Evolutionary conservation across 2,888 invertebrate species (phyloP).

Genomic region (Formica aserva): DNA sequence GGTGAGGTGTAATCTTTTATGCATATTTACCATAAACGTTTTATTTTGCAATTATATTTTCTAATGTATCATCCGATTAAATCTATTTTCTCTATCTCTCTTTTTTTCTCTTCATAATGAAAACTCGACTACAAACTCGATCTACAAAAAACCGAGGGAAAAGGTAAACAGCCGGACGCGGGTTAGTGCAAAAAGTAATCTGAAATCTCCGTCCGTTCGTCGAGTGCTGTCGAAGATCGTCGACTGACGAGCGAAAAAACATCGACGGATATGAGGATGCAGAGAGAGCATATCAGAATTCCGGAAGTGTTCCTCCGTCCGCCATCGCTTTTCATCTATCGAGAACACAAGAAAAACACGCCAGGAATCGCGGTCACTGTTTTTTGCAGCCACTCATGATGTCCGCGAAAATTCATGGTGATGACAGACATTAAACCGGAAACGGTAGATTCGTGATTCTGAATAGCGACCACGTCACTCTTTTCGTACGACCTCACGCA

Average conservation of each 20-base stretch:
- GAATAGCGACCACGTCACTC: neutral
- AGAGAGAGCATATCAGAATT: slow-evolving; percentile 45
- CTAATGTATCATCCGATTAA: neutral
- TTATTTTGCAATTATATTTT: neutral
- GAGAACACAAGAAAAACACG: neutral
- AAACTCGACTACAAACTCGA: neutral
- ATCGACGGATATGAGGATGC: slow-evolving; percentile 34
- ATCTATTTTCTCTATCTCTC: neutral
- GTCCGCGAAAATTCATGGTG: neutral
- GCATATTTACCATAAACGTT: neutral
- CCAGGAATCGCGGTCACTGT: slow-evolving; percentile 23
- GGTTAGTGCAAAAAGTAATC: slow-evolving; percentile 30
- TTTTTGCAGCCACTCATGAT: neutral
- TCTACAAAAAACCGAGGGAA: neutral
- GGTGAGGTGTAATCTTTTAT: too few species aligned
- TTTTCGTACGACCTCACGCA: neutral
- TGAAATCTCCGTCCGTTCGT: slow-evolving; percentile 28
- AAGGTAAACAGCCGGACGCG: slow-evolving; percentile 38
- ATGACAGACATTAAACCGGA: neutral
- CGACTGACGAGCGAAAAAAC: slow-evolving; percentile 47
- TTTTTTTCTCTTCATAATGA: slow-evolving; percentile 2
- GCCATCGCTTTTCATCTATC: slow-evolving; percentile 28
- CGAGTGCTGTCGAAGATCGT: slow-evolving; percentile 22
- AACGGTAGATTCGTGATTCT: slow-evolving; percentile 14
- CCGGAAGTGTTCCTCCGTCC: slow-evolving; percentile 33